A percentile compares a stretch with the other conserved stretches of the same genome.
phyloP scores from a whole-genome alignment of 2,888 invertebrate genomes.

The Caenorhabditis auriculariae region DNA sequence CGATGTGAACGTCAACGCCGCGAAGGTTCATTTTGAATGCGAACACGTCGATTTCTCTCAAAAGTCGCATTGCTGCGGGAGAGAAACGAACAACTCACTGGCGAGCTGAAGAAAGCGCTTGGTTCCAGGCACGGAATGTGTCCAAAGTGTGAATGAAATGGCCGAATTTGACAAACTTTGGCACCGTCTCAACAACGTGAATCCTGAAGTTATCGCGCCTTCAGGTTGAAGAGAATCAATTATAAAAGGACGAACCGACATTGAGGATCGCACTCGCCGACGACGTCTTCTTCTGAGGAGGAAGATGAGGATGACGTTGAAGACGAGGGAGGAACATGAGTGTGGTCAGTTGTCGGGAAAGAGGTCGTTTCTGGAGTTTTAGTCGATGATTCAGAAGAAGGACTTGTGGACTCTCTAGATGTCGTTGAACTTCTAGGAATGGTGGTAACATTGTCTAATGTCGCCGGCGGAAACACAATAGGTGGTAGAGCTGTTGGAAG shows the following conservation, averaged over 20 bases:
- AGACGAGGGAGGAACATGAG: not conserved
- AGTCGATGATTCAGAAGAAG: not conserved
- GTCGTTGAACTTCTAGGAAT: not conserved
- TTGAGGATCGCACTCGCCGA: constrained; percentile 11
- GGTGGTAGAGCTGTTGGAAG: not conserved
- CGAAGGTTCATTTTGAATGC: constrained; percentile 28
- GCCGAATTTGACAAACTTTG: constrained; percentile 18
- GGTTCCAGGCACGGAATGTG: constrained; percentile 17
- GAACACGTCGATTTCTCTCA: constrained; percentile 23
- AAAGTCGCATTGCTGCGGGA: not conserved
- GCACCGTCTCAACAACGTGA: constrained; percentile 23
- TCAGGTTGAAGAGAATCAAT: constrained; percentile 3
- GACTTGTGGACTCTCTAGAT: too few species aligned
- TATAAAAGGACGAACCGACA: not conserved
- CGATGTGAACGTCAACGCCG: constrained; percentile 18
- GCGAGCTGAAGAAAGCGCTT: constrained; percentile 7
- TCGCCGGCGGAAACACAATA: not conserved
- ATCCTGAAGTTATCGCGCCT: constrained; percentile 15
- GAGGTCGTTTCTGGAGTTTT: not conserved
- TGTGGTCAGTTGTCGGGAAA: not conserved
- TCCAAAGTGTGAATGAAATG: constrained; percentile 15
- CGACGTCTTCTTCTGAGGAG: constrained; percentile 2
- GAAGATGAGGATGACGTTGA: not conserved
- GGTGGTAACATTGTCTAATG: not conserved
- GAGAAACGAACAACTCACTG: too few species aligned